Base-by-base conservation (phyloP, 1,140 invertebrate genomes). In the Tetragonula clypearis region DNA sequence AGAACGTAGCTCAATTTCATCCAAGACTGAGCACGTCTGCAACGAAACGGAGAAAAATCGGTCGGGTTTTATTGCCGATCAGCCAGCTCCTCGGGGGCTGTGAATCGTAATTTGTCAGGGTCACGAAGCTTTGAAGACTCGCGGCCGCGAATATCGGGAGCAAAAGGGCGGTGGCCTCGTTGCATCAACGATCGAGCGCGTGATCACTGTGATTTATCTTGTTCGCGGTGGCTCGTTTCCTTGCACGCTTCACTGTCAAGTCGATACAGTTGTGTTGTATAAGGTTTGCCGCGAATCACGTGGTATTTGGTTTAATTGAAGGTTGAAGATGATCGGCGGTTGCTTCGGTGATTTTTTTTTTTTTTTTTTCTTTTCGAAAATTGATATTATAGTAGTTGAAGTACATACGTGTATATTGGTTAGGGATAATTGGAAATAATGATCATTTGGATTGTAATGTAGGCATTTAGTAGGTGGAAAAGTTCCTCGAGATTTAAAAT, bases 1-100 rank as follows among this genome's bases (percentile, higher is more conserved):
- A 23, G 73, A 30, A 66, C 53, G 49, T 49, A 53, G 73, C 49
- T 68, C 81, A 82, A 82, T 82, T 82, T 82, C 81, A 82, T 82
- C 81, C 73, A 77, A 60, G 21, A 83, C 62, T 60, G 74, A 83
- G 6, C 74, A 71, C 60, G 80, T 35, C 49, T 19, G 26, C n/a
- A 17, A 15, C 21, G 56, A 35, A 68, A 55, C n/a, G 6, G 14
- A 60, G 53, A 78, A 78, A 77, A 53, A 71, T 78, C 26, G 35
- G 26, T 11, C 9, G 58, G 58, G 12, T 49, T 78, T 83, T 30
- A 71, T 60, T 58, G 30, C 2, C 30, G n/a, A 78, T 6, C 35
- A 9, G 26, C 62, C 53, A 30, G 30, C 30, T 30, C 30, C 30
- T 30, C 53, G 35, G 60, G 60, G 30, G 30, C 30, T 30, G 1